Percentiles rank a stretch among this genome's conserved stretches.
phyloP scores from a whole-genome alignment of 1,140 invertebrate species.

The Aleiodes sp. region DNA sequence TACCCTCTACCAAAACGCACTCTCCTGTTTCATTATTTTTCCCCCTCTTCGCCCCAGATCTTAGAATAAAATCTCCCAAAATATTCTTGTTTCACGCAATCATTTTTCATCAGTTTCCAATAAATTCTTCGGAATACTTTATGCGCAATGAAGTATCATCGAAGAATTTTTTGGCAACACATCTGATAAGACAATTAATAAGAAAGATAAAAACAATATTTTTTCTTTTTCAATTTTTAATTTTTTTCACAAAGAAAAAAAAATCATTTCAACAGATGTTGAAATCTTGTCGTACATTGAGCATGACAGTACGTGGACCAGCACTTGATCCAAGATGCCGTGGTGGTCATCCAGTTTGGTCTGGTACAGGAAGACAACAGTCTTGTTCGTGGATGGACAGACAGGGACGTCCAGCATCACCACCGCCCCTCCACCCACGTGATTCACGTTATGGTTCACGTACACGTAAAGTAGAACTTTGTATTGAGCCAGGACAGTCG shows the following conservation, averaged over 20 bases:
- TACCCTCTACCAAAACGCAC: neutral
- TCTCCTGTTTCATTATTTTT: conserved; percentile 11
- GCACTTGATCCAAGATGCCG: conserved; percentile 64
- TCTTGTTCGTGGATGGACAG: conserved; percentile 93
- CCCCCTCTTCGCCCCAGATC: neutral
- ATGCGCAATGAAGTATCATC: too few relatives aligned
- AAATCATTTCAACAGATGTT: conserved; percentile 75
- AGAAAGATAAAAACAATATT: too few relatives aligned
- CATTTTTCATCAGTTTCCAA: too few relatives aligned
- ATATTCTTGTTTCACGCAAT: too few relatives aligned
- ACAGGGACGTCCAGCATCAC: conserved; percentile 85
- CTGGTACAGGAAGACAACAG: conserved; percentile 73
- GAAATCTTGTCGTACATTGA: conserved; percentile 84
- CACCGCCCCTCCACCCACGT: conserved; percentile 69
- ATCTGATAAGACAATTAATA: too few relatives aligned
- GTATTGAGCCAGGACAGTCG: conserved; percentile 88
- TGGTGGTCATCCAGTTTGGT: conserved; percentile 65
- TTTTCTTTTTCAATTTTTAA: too few relatives aligned
- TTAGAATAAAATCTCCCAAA: too few relatives aligned
- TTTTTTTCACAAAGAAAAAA: neutral
- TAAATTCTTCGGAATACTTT: too few relatives aligned
- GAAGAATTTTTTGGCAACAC: too few relatives aligned
- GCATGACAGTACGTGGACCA: conserved; percentile 85
- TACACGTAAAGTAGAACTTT: conserved; percentile 77
- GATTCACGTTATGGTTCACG: conserved; percentile 59